Evolutionary conservation across 1,140 invertebrate species (phyloP).

Genomic region (Tenebrio molitor): DNA sequence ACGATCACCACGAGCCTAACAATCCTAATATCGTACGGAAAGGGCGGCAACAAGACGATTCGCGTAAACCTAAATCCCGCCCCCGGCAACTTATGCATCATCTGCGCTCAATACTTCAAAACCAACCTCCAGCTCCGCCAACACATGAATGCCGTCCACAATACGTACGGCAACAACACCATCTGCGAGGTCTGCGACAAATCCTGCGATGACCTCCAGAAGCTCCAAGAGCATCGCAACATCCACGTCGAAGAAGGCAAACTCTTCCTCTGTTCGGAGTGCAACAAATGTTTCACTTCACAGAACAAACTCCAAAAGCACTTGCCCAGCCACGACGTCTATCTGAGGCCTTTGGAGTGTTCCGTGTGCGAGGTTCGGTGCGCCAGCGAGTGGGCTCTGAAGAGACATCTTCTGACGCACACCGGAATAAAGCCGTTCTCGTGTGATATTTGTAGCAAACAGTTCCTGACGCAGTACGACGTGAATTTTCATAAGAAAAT

Average conservation of each 20-base stretch:
- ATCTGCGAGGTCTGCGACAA: constrained; percentile 36
- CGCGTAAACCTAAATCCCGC: constrained; percentile 52
- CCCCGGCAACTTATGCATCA: constrained; percentile 30
- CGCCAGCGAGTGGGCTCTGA: constrained; percentile 21
- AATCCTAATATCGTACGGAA: constrained; percentile 49
- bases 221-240: constrained; percentile 7
- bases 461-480: constrained; percentile 37
- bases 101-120: constrained; percentile 42
- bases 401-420: constrained; percentile 35
- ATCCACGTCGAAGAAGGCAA: constrained; percentile 28
- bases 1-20: constrained; percentile 47
- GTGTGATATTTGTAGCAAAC: constrained; percentile 42
- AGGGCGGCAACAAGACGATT: constrained; percentile 40
- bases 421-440: constrained; percentile 5
- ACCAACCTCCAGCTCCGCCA: constrained; percentile 29
- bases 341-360: constrained; percentile 20
- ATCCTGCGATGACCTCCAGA: constrained; percentile 6
- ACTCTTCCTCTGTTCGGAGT: constrained; percentile 29
- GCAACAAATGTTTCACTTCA: constrained; percentile 17
- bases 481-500: constrained; percentile 39
- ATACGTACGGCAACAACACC: constrained; percentile 8
- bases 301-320: constrained; percentile 25
- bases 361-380: constrained; percentile 20
- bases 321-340: constrained; percentile 1
- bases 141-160: constrained; percentile 28